Evolutionary conservation across 2,888 invertebrate species (phyloP), one percentile per base, ranked within the genome.

Genomic region (Diaprepes abbreviatus): DNA sequence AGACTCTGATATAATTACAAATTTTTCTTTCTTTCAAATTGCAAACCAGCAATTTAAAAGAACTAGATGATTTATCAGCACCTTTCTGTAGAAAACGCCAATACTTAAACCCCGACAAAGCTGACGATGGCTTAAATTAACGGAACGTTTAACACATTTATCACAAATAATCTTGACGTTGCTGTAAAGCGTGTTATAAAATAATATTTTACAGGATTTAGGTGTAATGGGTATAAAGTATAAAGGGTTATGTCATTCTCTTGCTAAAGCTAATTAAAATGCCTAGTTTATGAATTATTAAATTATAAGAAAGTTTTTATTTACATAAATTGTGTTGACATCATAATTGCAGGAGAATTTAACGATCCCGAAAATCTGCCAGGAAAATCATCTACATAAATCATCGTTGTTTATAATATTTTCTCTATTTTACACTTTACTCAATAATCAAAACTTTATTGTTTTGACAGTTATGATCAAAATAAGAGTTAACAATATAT

Each of bases 71-170:
- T 64, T 64, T 64, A 45, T 57, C 45, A 55, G 36, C 24, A 57
- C 9, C 33, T 24, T 35, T 24, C 40, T 57, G 16, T 19, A 45
- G 57, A 33, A 54, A 54, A 45, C 57, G 65, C 48, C 65, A 48
- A 65, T 65, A 65, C 45, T 57, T 65, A 65, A 65, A 65, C 48
- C 45, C 16, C 14, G 35, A 57, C 65, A 55, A 57, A 48, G 57
- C 65, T 57, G 65, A 65, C 57, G 55, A 65, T 33, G 45, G 65
- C 65, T 57, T 48, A 57, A 65, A 65, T 65, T 65, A 58, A 57
- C 57, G 48, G 50, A 48, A 54, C 57, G 45, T 57, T 55, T 65
- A 35, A 57, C 48, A 48, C 57, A 65, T 65, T 65, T 65, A 65
- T 65, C 57, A 65, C 55, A 55, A 45, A 48, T 48, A 55, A 36